Evolutionary conservation across 2,888 invertebrate species (phyloP).

Genomic region (Caenorhabditis sp.): DNA sequence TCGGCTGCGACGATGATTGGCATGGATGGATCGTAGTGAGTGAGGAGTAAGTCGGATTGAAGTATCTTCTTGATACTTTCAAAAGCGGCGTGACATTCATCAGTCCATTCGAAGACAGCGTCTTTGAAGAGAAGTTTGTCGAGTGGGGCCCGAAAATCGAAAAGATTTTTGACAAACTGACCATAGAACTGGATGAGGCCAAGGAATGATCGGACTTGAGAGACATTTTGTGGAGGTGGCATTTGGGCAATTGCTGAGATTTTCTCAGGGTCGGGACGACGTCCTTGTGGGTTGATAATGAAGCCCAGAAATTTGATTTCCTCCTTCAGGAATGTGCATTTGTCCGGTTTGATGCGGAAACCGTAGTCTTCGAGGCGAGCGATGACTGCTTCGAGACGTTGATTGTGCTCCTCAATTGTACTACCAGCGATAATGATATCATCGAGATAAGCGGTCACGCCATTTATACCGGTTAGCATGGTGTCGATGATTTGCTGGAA

Average conservation of each 20-base stretch:
- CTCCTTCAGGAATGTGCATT: conserved; percentile 18
- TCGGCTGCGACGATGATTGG: conserved; percentile 7
- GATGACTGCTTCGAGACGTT: conserved; percentile 15
- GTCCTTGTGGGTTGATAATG: conserved; percentile 14
- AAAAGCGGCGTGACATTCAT: conserved; percentile 20
- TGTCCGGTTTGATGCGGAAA: conserved; percentile 15
- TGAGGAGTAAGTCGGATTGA: neutral
- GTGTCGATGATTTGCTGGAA: conserved; percentile 54
- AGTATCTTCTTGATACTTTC: conserved; percentile 22
- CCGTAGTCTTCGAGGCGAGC: conserved; percentile 20
- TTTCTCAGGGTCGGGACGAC: conserved; percentile 29
- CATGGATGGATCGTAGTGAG: conserved; percentile 4
- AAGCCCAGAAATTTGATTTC: conserved; percentile 30
- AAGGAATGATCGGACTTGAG: conserved; percentile 20
- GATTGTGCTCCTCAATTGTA: conserved; percentile 19
- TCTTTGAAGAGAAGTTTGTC: conserved; percentile 12
- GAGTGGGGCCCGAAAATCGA: neutral
- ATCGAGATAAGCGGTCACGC: conserved; percentile 34
- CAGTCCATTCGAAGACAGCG: conserved; percentile 19
- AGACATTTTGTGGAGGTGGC: conserved; percentile 13
- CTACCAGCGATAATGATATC: conserved; percentile 40
- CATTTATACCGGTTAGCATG: conserved; percentile 35
- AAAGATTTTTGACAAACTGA: neutral
- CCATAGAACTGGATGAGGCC: conserved; percentile 15
- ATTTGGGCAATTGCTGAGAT: conserved; percentile 18